Evolutionary conservation across 2,888 invertebrate genomes (phyloP), one percentile per base, ranked within the genome.

Genomic region (Eupelmus urozonus): DNA sequence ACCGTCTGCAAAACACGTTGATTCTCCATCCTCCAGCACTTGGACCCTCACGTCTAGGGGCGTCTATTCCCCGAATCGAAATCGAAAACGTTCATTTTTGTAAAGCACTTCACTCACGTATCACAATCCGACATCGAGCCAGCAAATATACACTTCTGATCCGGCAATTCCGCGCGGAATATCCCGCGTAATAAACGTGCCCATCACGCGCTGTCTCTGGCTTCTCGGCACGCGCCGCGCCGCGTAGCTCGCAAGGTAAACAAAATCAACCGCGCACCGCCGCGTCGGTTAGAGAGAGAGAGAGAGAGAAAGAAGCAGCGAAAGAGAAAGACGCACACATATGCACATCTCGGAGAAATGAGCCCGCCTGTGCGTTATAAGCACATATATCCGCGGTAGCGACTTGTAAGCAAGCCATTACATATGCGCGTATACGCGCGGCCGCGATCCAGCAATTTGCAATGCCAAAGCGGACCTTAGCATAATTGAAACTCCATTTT

Each of bases 401-500:
- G 63, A n/a, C 20, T 16, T 29, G 49, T 53, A 42, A 60, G 67
- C 53, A 67, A 67, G 25, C 25, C 29, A 65, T 67, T 63, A 23
- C 51, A n/a, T 27, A 20, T 34, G 49, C 70, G 11, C 1, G 20
- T 53, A 16, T 25, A 7, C 57, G 45, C 25, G 76, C n/a, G n/a
- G n/a, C n/a, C n/a, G n/a, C n/a, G n/a, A 49, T 71, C 23, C 27
- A 57, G 40, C 51, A 66, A 77, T 77, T 77, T 60, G 66, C 77
- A 72, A 66, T 69, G 51, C 69, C 66, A 49, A 16, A 63, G 34
- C 18, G 57, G 60, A 66, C 18, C 42, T 71, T 49, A 53, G 42
- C 71, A 60, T 72, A 72, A 77, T 66, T 60, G 77, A 77, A 57
- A 71, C 63, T 66, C 65, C 65, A 76, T 76, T 65, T 70, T 76